Conservation (phyloP, 2,888 invertebrate species). For the Cosmia pyralina region DNA sequence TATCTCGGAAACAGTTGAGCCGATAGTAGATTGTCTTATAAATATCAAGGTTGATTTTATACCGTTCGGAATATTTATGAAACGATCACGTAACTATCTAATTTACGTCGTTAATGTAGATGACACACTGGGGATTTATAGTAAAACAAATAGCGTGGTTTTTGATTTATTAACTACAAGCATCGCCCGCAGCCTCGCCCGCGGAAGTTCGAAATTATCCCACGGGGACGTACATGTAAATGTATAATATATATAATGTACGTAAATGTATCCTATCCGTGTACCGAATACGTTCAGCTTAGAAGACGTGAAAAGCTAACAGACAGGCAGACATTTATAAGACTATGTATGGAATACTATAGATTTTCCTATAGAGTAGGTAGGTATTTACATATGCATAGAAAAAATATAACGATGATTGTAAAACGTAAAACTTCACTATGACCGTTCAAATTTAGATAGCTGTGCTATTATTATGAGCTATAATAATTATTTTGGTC, state of each 20-base stretch:
- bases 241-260: too few species aligned
- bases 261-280: background rate
- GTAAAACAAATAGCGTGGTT: slow-evolving; percentile 6
- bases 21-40: slow-evolving; percentile 29
- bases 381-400: background rate
- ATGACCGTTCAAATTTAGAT: background rate
- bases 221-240: background rate
- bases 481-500: background rate
- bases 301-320: background rate
- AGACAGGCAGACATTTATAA: background rate
- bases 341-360: background rate
- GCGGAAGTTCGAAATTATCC: too few species aligned
- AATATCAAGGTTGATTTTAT: slow-evolving; percentile 28
- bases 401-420: background rate
- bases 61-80: background rate
- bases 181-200: background rate
- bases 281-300: background rate
- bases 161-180: slow-evolving; percentile 6
- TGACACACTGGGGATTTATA: slow-evolving; percentile 2
- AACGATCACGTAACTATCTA: slow-evolving; percentile 7
- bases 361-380: background rate
- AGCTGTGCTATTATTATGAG: slow-evolving; percentile 4
- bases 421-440: background rate
- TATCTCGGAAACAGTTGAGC: slow-evolving; percentile 19
- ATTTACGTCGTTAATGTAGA: background rate